Conservation (phyloP, 2,797 vertebrate genomes). For the Coregonus sp. region DNA sequence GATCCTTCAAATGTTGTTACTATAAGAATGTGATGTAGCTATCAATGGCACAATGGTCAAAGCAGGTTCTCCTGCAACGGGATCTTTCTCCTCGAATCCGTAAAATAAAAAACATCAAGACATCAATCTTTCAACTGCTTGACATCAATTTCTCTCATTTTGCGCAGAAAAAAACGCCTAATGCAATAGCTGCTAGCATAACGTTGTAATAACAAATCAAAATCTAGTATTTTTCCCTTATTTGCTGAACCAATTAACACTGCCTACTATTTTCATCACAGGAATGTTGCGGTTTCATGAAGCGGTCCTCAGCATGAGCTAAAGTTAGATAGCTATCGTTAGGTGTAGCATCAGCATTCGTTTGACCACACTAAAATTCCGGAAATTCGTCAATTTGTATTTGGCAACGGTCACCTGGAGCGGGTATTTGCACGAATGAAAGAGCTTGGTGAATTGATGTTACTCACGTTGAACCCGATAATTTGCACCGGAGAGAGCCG, state of each 20-base stretch:
- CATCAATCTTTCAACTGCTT: slow-evolving; percentile 10
- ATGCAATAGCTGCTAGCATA: neutral
- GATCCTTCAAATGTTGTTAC: slow-evolving; percentile 39
- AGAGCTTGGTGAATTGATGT: slow-evolving; percentile 1
- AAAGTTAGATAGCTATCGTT: slow-evolving; percentile 37
- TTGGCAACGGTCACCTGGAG: slow-evolving; percentile 4
- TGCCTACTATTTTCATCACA: neutral
- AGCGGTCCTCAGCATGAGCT: neutral
- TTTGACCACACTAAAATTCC: slow-evolving; percentile 11
- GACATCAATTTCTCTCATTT: slow-evolving; percentile 36
- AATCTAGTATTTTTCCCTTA: neutral
- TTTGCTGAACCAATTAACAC: neutral
- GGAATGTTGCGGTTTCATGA: neutral
- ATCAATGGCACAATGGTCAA: slow-evolving; percentile 32
- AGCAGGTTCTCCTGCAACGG: slow-evolving; percentile 20
- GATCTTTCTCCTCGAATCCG: slow-evolving; percentile 18
- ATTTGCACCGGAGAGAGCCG: slow-evolving; percentile 10
- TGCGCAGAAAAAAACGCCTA: slow-evolving; percentile 1
- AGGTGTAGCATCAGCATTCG: neutral
- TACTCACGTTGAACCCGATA: neutral
- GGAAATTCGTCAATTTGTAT: slow-evolving; percentile 27
- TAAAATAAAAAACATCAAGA: slow-evolving; percentile 22
- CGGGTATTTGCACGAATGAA: neutral
- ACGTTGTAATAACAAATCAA: neutral
- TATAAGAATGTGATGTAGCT: slow-evolving; percentile 29